phyloP scores from a whole-genome alignment of 2,797 vertebrate genomes.

The Phataginus tricuspis region DNA sequence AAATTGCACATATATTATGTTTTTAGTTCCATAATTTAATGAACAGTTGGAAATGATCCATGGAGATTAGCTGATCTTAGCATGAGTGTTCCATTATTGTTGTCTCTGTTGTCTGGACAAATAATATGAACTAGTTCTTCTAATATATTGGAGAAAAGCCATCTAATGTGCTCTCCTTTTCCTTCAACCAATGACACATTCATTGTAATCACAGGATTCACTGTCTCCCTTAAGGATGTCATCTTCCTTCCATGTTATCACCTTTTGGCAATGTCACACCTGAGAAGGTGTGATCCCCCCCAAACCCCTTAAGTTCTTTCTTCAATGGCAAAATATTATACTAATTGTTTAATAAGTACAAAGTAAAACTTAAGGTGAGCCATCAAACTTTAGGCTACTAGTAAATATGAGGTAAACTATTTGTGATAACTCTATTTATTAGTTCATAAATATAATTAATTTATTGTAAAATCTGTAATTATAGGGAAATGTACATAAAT shows the following conservation, averaged over 20 bases:
- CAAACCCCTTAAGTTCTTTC: neutral
- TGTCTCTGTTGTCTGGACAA: neutral
- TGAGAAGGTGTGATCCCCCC: neutral
- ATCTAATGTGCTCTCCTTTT: neutral
- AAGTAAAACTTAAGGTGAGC: neutral
- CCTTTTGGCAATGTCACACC: neutral
- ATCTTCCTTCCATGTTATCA: neutral
- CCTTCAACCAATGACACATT: neutral
- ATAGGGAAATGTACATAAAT: neutral
- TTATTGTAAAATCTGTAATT: neutral
- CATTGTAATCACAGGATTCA: neutral
- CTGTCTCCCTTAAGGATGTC: neutral
- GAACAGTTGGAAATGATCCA: neutral
- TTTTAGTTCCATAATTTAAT: neutral
- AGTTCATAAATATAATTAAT: neutral
- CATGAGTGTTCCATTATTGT: neutral
- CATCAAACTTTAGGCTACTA: neutral
- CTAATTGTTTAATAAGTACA: neutral
- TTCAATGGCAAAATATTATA: neutral
- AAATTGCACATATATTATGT: neutral
- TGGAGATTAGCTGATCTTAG: neutral
- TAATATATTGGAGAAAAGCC: neutral
- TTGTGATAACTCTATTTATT: neutral
- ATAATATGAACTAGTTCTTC: neutral
- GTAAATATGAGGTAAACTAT: neutral